Base-by-base conservation (phyloP, 2,113 vertebrate genomes). In the Eulemur macaco region DNA sequence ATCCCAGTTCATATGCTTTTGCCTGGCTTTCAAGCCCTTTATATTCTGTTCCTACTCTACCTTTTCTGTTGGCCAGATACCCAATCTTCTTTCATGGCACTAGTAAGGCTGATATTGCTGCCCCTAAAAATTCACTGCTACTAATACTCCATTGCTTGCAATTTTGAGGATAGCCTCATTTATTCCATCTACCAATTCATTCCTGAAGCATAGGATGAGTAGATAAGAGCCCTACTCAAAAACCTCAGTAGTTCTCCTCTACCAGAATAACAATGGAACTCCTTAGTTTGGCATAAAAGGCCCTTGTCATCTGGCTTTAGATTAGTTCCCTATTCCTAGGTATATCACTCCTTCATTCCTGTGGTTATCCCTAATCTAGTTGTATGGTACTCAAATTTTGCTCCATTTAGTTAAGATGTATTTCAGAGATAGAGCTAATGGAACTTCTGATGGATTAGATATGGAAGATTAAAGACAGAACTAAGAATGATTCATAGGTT, bases 31-130 rank as follows among this genome's bases (percentile, higher is more conserved):
- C 29, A 60, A 73, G 56, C 60, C 82, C 52, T 96, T 92, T 69
- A 39, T 85, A 86, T 63, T 56, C 29, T 92, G 37, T 31, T 17
- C 45, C 42, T 85, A 54, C 9, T 39, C 45, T 68, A 64, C 45
- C 42, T 89, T 76, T 95, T 89, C 47, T 39, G 1, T 20, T 95
- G 86, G 42, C 45, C 81, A 94, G 18, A 85, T 42, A 91, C 17
- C 31, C 80, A 90, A 0, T 76, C 64, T 84, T 95, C 69, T 92
- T 54, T 94, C 15, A 66, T 4, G 73, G 23, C 92, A 77, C 93
- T 63, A 93, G 88, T 97, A 94, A 77, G 68, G 84, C 88, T 92
- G 81, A 88, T 91, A 86, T 76, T 83, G 52, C 86, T 89, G 66
- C 23, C 60, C 94, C 74, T 82, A 86, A 94, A 91, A 94, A 69